Evolutionary conservation across 2,113 vertebrate genomes (phyloP).

Genomic region (Nibea albiflora): DNA sequence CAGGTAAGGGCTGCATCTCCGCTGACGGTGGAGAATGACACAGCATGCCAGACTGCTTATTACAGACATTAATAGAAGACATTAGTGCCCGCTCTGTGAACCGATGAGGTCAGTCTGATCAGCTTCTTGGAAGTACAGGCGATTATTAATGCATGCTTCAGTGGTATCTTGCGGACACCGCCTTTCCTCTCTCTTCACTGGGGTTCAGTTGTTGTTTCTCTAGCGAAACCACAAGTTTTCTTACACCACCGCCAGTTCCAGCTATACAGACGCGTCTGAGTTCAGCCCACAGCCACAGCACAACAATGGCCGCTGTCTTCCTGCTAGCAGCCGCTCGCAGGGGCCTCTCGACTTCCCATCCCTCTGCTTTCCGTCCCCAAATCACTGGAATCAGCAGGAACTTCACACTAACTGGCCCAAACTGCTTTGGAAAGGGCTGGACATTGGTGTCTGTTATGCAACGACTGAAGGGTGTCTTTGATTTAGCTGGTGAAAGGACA

Average conservation of each 20-base stretch:
- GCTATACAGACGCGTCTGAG: slow-evolving; percentile 54
- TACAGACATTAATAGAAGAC: neutral
- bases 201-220: slow-evolving; percentile 42
- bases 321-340: slow-evolving; percentile 43
- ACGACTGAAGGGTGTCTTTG: slow-evolving; percentile 64
- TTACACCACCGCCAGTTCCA: slow-evolving; percentile 36
- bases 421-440: slow-evolving; percentile 49
- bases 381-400: slow-evolving; percentile 69
- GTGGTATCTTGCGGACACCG: neutral
- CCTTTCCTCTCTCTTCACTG: neutral
- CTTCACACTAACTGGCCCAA: slow-evolving; percentile 49
- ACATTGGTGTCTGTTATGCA: slow-evolving; percentile 58
- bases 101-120: slow-evolving; percentile 6
- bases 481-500: slow-evolving; percentile 68
- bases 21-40: slow-evolving; percentile 45
- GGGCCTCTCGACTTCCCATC: slow-evolving; percentile 49
- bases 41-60: slow-evolving; percentile 27
- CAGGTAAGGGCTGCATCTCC: slow-evolving; percentile 89
- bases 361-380: slow-evolving; percentile 53
- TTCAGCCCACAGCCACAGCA: slow-evolving; percentile 58
- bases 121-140: neutral
- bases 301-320: slow-evolving; percentile 73
- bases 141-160: slow-evolving; percentile 37
- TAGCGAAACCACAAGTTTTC: slow-evolving; percentile 56
- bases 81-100: neutral